These are phyloP conservation scores for Epinephelus malabaricus DNA, from an alignment of 2,797 vertebrate genomes.

Conservation along the genomic window DNA sequence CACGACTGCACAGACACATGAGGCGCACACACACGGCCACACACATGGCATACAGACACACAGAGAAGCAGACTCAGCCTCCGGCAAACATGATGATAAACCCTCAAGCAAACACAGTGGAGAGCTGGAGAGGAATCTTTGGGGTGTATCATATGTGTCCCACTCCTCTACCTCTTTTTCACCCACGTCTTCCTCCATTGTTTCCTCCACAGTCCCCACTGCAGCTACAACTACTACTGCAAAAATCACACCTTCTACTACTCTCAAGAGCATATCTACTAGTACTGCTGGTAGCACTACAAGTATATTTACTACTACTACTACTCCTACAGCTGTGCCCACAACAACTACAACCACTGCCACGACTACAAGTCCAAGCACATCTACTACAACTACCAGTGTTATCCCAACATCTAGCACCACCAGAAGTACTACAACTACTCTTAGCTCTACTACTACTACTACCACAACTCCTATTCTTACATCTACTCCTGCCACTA, in stretches of 20 bases:
- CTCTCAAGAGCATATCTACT: conserved; percentile 24
- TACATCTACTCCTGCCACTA: conserved; percentile 13
- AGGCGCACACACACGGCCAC: conserved; percentile 19
- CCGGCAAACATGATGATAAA: conserved; percentile 53
- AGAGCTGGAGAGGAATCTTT: conserved; percentile 57
- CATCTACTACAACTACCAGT: conserved; percentile 29
- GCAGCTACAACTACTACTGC: conserved; percentile 30
- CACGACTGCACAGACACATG: conserved; percentile 34
- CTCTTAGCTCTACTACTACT: conserved; percentile 17
- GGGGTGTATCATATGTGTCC: conserved; percentile 32
- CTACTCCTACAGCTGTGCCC: conserved; percentile 8
- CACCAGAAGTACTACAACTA: conserved; percentile 32
- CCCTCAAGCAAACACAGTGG: conserved; percentile 51
- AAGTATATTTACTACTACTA: conserved; percentile 25
- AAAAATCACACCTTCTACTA: conserved; percentile 47
- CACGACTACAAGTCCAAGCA: conserved; percentile 33
- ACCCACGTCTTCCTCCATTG: conserved; percentile 32
- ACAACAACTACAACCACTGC: conserved; percentile 37
- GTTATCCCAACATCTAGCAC: conserved; percentile 62
- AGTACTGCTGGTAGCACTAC: conserved; percentile 25
- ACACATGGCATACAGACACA: conserved; percentile 45
- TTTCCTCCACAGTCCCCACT: conserved; percentile 27
- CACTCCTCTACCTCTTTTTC: conserved; percentile 31
- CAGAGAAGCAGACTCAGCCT: conserved; percentile 44
- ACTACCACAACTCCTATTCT: conserved; percentile 11